Evolutionary conservation across 2,113 vertebrate species (phyloP).

Genomic region (Zosterops lateralis): DNA sequence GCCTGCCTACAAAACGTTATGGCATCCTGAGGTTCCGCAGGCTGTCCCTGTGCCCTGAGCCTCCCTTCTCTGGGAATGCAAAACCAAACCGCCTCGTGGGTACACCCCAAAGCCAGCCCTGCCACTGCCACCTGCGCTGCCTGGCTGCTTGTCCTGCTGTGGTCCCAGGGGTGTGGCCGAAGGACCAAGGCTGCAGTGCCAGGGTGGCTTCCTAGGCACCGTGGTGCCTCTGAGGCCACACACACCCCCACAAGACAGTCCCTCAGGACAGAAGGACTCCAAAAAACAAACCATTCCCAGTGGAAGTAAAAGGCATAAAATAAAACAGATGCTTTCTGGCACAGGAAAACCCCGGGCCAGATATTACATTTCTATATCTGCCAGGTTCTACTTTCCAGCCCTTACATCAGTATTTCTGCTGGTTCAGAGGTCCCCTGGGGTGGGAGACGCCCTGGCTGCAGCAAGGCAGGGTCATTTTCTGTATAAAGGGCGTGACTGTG

Average conservation of each 20-base stretch:
- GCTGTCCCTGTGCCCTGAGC: background rate
- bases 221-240: background rate
- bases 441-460: background rate
- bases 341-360: background rate
- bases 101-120: background rate
- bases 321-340: background rate
- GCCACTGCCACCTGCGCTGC: fast-evolving
- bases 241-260: background rate
- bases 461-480: background rate
- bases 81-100: fast-evolving
- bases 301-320: background rate
- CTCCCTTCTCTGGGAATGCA: background rate
- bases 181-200: background rate
- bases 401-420: background rate
- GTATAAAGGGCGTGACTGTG: background rate
- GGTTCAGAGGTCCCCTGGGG: background rate
- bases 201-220: background rate
- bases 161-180: fast-evolving
- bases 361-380: background rate
- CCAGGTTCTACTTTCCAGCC: background rate
- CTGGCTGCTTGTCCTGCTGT: background rate
- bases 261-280: background rate
- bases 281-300: background rate
- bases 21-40: fast-evolving
- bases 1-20: fast-evolving